Percentiles rank a stretch among this genome's conserved stretches.
phyloP scores from a whole-genome alignment of 1,140 invertebrate species.

The Listronotus oregonensis region DNA sequence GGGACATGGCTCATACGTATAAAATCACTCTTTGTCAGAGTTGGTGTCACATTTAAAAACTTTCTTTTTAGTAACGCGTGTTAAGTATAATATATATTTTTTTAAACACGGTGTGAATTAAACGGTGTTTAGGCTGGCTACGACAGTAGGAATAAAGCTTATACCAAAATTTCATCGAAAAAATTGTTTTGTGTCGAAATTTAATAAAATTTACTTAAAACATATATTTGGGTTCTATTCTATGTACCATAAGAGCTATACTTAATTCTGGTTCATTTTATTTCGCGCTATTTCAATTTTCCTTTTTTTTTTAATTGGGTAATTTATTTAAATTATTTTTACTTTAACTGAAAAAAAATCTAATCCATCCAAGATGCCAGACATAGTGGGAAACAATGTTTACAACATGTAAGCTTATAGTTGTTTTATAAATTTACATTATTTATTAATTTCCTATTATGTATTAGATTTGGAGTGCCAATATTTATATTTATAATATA shows the following conservation, averaged over 20 bases:
- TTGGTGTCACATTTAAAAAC: not conserved
- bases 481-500: no score
- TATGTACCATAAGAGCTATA: slow-evolving; percentile 55
- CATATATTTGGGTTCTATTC: slow-evolving; percentile 53
- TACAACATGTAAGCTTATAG: not conserved
- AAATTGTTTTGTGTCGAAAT: slow-evolving; percentile 49
- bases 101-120: slow-evolving; percentile 31
- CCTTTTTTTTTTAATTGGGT: slow-evolving; percentile 17
- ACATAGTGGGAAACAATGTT: slow-evolving; percentile 32
- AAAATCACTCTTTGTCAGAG: not conserved
- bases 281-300: slow-evolving; percentile 13
- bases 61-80: not conserved
- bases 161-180: slow-evolving; percentile 32
- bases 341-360: no score
- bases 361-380: slow-evolving; percentile 49
- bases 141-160: slow-evolving; percentile 31
- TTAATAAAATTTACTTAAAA: slow-evolving; percentile 48
- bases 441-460: no score
- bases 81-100: not conserved
- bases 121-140: slow-evolving; percentile 33
- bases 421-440: slow-evolving; percentile 28
- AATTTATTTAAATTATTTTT: not conserved
- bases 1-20: not conserved
- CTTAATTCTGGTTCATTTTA: slow-evolving; percentile 38
- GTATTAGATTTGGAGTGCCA: no score